A percentile compares a stretch with the other conserved stretches of the same genome.
Conservation (phyloP, 2,797 vertebrate species). For the Artibeus jamaicensis region DNA sequence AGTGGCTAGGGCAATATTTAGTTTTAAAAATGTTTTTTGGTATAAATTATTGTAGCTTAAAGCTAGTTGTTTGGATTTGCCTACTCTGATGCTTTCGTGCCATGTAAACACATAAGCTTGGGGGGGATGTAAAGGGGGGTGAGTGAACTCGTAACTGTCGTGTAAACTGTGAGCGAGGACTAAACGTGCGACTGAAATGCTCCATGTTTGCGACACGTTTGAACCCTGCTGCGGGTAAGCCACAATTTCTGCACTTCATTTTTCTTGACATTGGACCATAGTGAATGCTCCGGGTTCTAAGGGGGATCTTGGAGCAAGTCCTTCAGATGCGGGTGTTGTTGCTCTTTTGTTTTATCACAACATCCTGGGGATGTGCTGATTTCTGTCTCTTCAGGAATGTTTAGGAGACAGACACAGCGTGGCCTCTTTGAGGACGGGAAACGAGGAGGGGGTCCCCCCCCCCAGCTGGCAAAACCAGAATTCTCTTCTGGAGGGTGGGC, state of each 20-base stretch:
- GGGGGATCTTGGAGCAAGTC: not conserved
- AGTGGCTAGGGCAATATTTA: constrained; percentile 60
- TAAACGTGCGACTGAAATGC: constrained; percentile 21
- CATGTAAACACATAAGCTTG: constrained; percentile 59
- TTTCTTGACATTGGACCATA: constrained; percentile 13
- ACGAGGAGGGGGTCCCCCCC: not conserved
- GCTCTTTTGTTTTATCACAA: not conserved
- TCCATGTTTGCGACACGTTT: not conserved
- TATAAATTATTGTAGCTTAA: constrained; percentile 58
- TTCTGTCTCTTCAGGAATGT: not conserved
- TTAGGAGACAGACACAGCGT: not conserved
- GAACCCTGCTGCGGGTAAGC: not conserved
- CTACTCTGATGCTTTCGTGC: constrained; percentile 17
- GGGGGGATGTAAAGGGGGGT: not conserved
- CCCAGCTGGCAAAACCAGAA: not conserved
- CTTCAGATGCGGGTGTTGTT: not conserved
- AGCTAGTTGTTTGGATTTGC: constrained; percentile 44
- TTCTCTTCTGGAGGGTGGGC: not conserved
- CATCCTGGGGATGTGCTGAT: not conserved
- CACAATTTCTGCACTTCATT: constrained; percentile 54
- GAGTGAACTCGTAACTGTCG: not conserved
- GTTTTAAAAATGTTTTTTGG: constrained; percentile 25
- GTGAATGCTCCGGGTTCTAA: constrained; percentile 11
- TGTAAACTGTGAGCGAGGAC: constrained; percentile 48
- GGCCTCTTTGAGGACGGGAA: not conserved